These are phyloP conservation scores for Chrysina gloriosa DNA, from an alignment of 2,888 invertebrate genomes.

Conservation along the genomic window DNA sequence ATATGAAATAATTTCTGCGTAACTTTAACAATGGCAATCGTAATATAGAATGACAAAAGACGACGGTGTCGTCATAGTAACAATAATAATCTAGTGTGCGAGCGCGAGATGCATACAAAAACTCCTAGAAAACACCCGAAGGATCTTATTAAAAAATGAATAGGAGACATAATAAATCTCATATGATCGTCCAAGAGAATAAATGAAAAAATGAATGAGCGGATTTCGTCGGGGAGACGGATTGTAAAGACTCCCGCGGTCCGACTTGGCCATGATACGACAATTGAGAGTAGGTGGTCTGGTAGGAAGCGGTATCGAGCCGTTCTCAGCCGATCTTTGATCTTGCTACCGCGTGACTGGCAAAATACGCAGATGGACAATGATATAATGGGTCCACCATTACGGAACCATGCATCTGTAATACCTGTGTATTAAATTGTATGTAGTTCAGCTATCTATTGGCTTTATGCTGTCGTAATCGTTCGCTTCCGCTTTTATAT, in stretches of 20 bases:
- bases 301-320: conserved; percentile 47
- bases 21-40: conserved; percentile 32
- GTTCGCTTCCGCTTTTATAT: conserved; percentile 45
- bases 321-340: conserved; percentile 48
- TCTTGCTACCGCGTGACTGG: conserved; percentile 53
- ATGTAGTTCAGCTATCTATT: conserved; percentile 40
- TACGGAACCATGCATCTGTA: conserved; percentile 51
- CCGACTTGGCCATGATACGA: conserved; percentile 42
- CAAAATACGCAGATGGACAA: conserved; percentile 46
- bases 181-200: conserved; percentile 41
- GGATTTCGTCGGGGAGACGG: conserved; percentile 42
- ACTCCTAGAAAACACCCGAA: conserved; percentile 41
- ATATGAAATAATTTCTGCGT: conserved; percentile 43
- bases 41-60: conserved; percentile 32
- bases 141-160: conserved; percentile 45
- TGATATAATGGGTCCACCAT: conserved; percentile 48
- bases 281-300: conserved; percentile 49
- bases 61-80: conserved; percentile 30
- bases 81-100: conserved; percentile 36
- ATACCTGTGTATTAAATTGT: conserved; percentile 50
- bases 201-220: conserved; percentile 43
- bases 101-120: conserved; percentile 32
- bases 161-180: conserved; percentile 41
- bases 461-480: conserved; percentile 46
- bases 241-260: conserved; percentile 41